These are phyloP conservation scores for Danio tinwini DNA, from an alignment of 2,797 vertebrate species.

Conservation along the genomic window DNA sequence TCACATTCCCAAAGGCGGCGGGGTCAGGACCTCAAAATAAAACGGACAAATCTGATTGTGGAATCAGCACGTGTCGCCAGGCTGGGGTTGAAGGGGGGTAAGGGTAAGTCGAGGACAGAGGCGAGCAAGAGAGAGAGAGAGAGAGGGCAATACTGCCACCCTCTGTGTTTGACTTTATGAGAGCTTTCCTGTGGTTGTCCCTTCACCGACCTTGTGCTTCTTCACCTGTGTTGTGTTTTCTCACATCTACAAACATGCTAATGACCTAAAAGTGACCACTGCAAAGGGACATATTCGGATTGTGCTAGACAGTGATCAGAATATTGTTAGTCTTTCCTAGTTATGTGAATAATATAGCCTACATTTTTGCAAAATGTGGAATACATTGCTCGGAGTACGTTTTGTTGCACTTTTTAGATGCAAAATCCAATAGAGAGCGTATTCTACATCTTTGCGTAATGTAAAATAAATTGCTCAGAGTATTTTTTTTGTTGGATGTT, in stretches of 20 bases:
- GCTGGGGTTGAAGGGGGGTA: conserved; percentile 64
- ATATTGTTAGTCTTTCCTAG: neutral
- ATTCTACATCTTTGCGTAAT: too few relatives aligned
- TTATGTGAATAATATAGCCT: neutral
- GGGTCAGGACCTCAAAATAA: conserved; percentile 71
- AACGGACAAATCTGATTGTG: conserved; percentile 69
- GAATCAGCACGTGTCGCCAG: conserved; percentile 65
- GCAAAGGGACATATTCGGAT: neutral
- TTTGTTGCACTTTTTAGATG: too few relatives aligned
- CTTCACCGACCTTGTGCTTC: conserved; percentile 53
- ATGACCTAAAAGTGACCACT: conserved; percentile 6
- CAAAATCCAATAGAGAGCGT: too few relatives aligned
- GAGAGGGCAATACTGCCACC: conserved; percentile 26
- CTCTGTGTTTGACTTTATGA: conserved; percentile 52
- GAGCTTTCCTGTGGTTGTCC: conserved; percentile 62
- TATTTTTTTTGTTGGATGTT: too few relatives aligned
- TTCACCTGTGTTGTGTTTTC: conserved; percentile 52
- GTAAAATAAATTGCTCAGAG: too few relatives aligned
- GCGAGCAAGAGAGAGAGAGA: conserved; percentile 55
- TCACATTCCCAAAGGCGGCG: conserved; percentile 69
- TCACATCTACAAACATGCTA: conserved; percentile 41
- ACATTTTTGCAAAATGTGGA: too few relatives aligned
- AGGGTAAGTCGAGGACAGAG: conserved; percentile 65
- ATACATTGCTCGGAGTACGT: too few relatives aligned
- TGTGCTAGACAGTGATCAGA: neutral